Evolutionary conservation across 2,888 invertebrate species (phyloP), one percentile per base, ranked within the genome.

Genomic region (Plebejus anna): DNA sequence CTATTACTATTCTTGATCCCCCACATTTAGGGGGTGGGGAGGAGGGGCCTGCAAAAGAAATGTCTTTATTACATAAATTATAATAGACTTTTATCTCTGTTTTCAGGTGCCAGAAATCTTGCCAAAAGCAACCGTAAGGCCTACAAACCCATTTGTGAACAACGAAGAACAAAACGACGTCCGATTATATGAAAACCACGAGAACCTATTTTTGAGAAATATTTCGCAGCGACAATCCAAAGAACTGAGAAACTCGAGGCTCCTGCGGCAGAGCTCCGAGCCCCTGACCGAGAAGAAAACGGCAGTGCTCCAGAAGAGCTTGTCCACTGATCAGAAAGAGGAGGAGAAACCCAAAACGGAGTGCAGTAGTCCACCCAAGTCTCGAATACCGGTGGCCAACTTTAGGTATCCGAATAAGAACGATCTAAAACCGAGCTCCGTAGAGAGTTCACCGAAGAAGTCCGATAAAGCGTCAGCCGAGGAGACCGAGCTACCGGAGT

Each of bases 391-490:
- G 0, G 90, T 94, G 0, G 91, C 94, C 0, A 94, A 91, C 78
- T 94, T 94, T 80, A 83, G 90, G 6, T 94, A 94, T 78, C 93
- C 93, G 0, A 92, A 94, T 79, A 91, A 91, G 80, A 90, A 87
- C 73, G 93, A 92, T 0, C 72, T 85, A 0, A 81, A 82, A 61
- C 80, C 92, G 4, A 85, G 84, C 0, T 89, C 91, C 0, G 85
- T 83, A 0, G 93, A 94, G 22, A 90, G 83, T 75, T 94, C 94
- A 0, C 94, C 94, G 2, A 81, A 82, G 70, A 81, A 80, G 75
- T 78, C 77, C 16, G 81, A 84, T 32, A 82, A 82, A 2, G 82
- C 80, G 0, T 28, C 78, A 1, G 76, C 79, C 0, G 75, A 75
- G 3, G 75, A 75, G 32, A 38, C 81, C 78, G 93, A 93, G 16